Base-by-base conservation (phyloP, 1,140 invertebrate genomes). In the Lepidotrigona ventralis region DNA sequence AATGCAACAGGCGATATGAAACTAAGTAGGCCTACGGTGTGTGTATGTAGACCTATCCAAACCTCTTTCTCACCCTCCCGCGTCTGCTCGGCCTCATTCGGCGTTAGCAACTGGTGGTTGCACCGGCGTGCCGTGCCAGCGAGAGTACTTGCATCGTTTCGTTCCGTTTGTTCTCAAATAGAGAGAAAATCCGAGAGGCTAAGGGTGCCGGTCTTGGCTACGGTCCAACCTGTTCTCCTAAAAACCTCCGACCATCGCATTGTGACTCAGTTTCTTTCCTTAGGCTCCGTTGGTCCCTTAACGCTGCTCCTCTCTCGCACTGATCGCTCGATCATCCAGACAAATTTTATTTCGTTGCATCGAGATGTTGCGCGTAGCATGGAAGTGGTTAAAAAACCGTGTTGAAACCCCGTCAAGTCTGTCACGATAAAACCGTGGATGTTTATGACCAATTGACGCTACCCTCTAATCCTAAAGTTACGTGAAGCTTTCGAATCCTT, bases 161-260 rank as follows among this genome's bases (percentile, higher is more conserved):
- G 87, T 92, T 90, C 90, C 91, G 91, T 94, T 94, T 93, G 92
- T 94, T 93, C 93, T 93, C 92, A 94, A 94, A 94, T 92, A 94
- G 91, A 93, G 92, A 93, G 92, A 93, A 93, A 94, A 94, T 92
- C 91, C 92, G 83, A 70, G 89, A 89, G 92, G 92, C 92, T 93
- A 92, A 93, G 89, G 88, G 90, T 86, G 88, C 75, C 89, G 85
- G 90, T 89, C 88, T 93, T 94, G 93, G 93, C 93, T 90, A 85
- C 84, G 85, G 86, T 92, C 93, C 93, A 94, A 93, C 85, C 85
- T 87, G 84, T 84, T 87, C 86, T 85, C 79, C 82, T 85, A 83
- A 86, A 88, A 88, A 87, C 72, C 78, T 81, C 73, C 51, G 86
- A 83, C 73, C 29, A 69, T 68, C 53, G 29, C 51, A 21, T 60